Evolutionary conservation across 2,797 vertebrate genomes (phyloP).

Genomic region (Macrochelys suwanniensis): DNA sequence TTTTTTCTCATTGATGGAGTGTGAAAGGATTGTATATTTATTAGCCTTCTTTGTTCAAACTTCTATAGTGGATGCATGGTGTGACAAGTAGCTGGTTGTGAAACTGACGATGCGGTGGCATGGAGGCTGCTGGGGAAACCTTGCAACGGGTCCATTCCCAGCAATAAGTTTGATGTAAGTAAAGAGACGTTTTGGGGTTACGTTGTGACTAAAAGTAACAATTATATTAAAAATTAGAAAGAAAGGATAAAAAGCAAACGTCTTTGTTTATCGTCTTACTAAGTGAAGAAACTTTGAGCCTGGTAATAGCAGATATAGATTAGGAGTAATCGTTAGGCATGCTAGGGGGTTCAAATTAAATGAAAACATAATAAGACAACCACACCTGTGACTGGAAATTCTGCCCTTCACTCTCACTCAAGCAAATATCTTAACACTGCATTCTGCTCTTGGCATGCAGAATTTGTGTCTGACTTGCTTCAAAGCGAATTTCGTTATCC

Average conservation of each 20-base stretch:
- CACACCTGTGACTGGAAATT: neutral
- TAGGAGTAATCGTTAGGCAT: constrained; percentile 48
- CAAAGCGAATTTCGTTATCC: neutral
- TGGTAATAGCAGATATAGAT: constrained; percentile 64
- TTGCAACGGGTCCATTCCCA: constrained; percentile 9
- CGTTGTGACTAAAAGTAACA: constrained; percentile 38
- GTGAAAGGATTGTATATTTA: constrained; percentile 11
- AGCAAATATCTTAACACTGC: neutral
- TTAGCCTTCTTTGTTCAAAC: constrained; percentile 46
- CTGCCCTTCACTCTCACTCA: neutral
- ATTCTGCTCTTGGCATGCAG: neutral
- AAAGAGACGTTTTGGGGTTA: constrained; percentile 37
- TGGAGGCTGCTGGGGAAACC: constrained; percentile 6
- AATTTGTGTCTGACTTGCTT: constrained; percentile 3
- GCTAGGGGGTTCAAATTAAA: constrained; percentile 15
- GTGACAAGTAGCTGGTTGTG: neutral
- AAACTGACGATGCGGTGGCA: neutral
- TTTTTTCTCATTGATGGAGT: constrained; percentile 10
- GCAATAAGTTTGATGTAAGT: constrained; percentile 42
- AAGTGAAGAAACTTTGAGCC: neutral
- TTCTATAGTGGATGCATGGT: neutral
- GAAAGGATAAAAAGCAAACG: constrained; percentile 44
- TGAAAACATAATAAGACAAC: neutral
- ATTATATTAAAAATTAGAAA: constrained; percentile 55
- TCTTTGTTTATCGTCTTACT: constrained; percentile 25